A percentile compares a stretch with the other conserved stretches of the same genome.
These are phyloP conservation scores for Drosophila kepulauana DNA, from an alignment of 1,140 invertebrate genomes.

Conservation along the genomic window DNA sequence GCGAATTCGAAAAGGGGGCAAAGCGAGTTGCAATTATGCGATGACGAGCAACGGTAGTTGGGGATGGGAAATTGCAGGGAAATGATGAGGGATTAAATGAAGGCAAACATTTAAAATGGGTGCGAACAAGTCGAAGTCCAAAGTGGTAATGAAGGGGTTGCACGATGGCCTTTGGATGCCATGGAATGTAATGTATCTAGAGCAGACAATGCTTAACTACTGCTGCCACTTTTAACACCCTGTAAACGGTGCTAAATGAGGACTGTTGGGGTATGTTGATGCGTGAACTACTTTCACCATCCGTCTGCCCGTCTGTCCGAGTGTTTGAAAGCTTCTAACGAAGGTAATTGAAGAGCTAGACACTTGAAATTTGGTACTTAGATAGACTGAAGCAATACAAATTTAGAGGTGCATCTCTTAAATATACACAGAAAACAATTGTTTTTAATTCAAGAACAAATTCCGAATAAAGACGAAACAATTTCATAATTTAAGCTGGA, in stretches of 20 bases:
- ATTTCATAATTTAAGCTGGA: no score
- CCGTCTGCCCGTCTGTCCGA: background rate
- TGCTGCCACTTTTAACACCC: conserved; percentile 18
- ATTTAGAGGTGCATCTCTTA: no score
- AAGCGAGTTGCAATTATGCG: conserved; percentile 21
- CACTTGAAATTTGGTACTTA: background rate
- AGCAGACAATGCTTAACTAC: conserved; percentile 32
- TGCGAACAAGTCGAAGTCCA: conserved; percentile 50
- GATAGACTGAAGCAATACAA: background rate
- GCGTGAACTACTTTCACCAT: background rate
- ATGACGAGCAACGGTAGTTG: background rate
- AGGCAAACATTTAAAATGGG: conserved; percentile 56
- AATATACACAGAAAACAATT: no score
- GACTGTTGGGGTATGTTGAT: no score
- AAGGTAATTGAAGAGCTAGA: background rate
- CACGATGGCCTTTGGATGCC: background rate
- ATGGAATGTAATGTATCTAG: conserved; percentile 21
- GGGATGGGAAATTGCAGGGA: conserved; percentile 47
- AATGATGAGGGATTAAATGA: conserved; percentile 53
- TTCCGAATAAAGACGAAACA: no score
- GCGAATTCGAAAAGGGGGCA: conserved; percentile 11
- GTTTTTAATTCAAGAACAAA: no score
- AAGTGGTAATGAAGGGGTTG: conserved; percentile 28
- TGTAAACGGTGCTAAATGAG: background rate
- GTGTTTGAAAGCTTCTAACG: background rate